A percentile compares a stretch with the other conserved stretches of the same genome.
phyloP scores from a whole-genome alignment of 2,888 invertebrate species.

The Apeira syringaria region DNA sequence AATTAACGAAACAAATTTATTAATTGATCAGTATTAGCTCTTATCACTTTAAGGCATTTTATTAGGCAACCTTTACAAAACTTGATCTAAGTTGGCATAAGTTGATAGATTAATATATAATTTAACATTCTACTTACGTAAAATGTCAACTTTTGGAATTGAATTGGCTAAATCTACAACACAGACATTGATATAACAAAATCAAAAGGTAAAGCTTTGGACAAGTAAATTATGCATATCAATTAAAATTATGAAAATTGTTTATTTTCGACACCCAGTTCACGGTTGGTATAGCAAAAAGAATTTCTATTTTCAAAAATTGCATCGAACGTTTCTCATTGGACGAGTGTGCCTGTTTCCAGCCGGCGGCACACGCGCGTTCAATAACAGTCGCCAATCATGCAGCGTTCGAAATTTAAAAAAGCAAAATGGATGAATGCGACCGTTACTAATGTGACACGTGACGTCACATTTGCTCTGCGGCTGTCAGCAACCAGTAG shows the following conservation, averaged over 20 bases:
- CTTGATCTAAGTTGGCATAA: too few relatives aligned
- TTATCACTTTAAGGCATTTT: too few relatives aligned
- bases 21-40: too few relatives aligned
- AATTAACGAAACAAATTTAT: too few relatives aligned
- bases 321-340: constrained; percentile 43
- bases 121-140: too few relatives aligned
- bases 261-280: neutral
- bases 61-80: too few relatives aligned
- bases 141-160: too few relatives aligned
- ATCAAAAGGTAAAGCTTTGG: too few relatives aligned
- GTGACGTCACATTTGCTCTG: constrained; percentile 73
- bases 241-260: neutral
- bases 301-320: constrained; percentile 23
- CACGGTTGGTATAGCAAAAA: neutral
- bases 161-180: too few relatives aligned
- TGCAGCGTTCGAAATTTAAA: constrained; percentile 71
- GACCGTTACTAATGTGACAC: constrained; percentile 77
- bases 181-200: too few relatives aligned
- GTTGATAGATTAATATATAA: too few relatives aligned
- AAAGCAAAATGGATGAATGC: constrained; percentile 69
- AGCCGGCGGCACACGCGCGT: constrained; percentile 47
- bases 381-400: constrained; percentile 74
- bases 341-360: constrained; percentile 52
- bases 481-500: constrained; percentile 43
- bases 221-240: neutral